These are phyloP conservation scores for Ennomos erosarius DNA, from an alignment of 2,888 invertebrate genomes.

Conservation along the genomic window DNA sequence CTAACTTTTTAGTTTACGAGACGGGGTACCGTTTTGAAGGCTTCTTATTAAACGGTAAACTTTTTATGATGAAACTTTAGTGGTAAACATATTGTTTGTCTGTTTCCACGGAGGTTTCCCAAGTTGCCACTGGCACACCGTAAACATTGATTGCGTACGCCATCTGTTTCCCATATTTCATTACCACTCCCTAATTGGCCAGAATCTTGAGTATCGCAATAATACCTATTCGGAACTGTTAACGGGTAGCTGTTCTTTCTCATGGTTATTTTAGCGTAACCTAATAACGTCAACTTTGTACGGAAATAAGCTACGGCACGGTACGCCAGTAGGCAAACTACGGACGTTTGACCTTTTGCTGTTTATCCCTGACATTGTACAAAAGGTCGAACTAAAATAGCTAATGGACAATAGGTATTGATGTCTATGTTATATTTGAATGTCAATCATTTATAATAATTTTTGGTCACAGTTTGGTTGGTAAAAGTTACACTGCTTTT, in stretches of 20 bases:
- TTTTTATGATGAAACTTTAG: no score
- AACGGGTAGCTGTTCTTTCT: conserved; percentile 25
- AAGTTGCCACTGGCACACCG: conserved; percentile 6
- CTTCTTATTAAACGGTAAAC: no score
- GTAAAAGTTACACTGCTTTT: no score
- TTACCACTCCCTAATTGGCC: conserved; percentile 21
- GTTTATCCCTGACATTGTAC: background rate
- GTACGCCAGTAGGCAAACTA: background rate
- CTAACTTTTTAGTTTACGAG: no score
- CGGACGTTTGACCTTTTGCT: background rate
- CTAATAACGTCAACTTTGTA: conserved; percentile 13
- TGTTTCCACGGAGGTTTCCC: background rate
- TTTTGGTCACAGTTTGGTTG: no score
- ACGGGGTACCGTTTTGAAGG: no score
- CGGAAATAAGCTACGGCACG: background rate
- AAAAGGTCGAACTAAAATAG: conserved; percentile 1
- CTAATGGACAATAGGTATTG: conserved; percentile 1
- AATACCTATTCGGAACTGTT: conserved; percentile 21
- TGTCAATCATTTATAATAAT: no score
- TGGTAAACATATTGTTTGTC: no score
- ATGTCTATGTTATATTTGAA: no score
- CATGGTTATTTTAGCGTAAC: conserved; percentile 22
- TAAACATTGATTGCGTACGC: conserved; percentile 29
- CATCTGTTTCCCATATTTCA: conserved; percentile 28
- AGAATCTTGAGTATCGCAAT: conserved; percentile 22